These are phyloP conservation scores for Gymnocephalus cernua DNA, from an alignment of 2,113 vertebrate species.

Conservation along the genomic window DNA sequence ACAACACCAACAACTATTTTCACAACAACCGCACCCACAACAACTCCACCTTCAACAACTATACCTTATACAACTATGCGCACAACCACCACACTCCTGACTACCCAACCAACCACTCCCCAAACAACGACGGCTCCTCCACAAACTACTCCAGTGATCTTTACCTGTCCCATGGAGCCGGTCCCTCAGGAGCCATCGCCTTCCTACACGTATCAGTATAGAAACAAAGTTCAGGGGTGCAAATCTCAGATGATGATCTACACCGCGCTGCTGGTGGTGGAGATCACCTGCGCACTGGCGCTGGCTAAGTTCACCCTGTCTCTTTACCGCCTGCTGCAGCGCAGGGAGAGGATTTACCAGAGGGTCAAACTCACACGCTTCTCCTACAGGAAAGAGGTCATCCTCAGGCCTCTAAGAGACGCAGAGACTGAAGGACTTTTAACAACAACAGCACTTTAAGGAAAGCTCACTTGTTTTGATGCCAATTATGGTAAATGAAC, in stretches of 20 bases:
- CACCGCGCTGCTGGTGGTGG: conserved; percentile 67
- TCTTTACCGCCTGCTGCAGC: conserved; percentile 73
- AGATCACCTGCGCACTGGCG: conserved; percentile 65
- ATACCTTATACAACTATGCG: conserved; percentile 4
- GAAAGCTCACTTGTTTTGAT: not conserved
- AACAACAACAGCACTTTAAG: not conserved
- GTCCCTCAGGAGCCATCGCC: not conserved
- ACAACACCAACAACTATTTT: not conserved
- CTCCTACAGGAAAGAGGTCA: conserved; percentile 80
- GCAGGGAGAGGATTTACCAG: conserved; percentile 52
- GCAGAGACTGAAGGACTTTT: conserved; percentile 66
- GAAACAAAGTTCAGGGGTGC: conserved; percentile 63
- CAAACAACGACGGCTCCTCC: not conserved
- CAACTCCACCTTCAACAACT: conserved; percentile 8
- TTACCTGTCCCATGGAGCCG: conserved; percentile 44
- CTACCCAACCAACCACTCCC: conserved; percentile 38
- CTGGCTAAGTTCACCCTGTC: conserved; percentile 66
- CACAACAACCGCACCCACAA: conserved; percentile 14
- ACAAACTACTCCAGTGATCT: conserved; percentile 40
- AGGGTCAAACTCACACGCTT: conserved; percentile 79
- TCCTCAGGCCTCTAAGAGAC: conserved; percentile 65
- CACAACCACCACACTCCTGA: conserved; percentile 15
- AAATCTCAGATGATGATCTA: conserved; percentile 63
- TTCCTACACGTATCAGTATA: conserved; percentile 1
- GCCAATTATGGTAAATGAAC: not conserved